Evolutionary conservation across 2,113 vertebrate genomes (phyloP).

Genomic region (Jaculus jaculus): DNA sequence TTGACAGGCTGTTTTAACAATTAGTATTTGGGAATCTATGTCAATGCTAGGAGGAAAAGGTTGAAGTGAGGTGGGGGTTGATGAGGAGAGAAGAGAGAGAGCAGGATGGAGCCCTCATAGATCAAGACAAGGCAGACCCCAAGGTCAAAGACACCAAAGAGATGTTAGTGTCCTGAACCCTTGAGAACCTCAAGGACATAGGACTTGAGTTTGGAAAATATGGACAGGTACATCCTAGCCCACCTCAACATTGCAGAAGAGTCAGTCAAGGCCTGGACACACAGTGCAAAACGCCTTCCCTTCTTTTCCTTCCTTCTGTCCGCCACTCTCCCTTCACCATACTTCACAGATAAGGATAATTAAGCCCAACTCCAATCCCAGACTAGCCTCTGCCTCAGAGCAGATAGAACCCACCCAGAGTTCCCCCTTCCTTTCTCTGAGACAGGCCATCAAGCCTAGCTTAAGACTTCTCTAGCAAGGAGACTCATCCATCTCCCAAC

Average conservation of each 20-base stretch:
- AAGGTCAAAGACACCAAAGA: neutral
- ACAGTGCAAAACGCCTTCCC: neutral
- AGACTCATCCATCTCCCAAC: neutral
- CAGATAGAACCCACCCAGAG: neutral
- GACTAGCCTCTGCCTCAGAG: neutral
- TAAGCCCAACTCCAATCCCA: neutral
- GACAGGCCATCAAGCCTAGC: neutral
- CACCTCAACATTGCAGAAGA: neutral
- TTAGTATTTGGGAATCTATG: neutral
- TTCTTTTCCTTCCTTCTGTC: neutral
- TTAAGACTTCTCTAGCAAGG: neutral
- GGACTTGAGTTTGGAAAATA: conserved; percentile 44
- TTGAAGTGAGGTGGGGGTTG: neutral
- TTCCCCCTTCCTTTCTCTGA: neutral
- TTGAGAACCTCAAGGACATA: conserved; percentile 18
- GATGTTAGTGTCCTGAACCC: conserved; percentile 14
- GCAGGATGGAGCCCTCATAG: neutral
- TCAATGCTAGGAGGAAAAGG: neutral
- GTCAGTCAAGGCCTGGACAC: neutral
- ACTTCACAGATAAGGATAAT: conserved; percentile 16
- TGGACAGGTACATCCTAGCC: neutral
- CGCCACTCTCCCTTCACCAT: neutral
- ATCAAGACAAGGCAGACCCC: neutral
- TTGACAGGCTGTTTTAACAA: neutral
- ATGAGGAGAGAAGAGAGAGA: conserved; percentile 11